Conservation (phyloP, 2,113 vertebrate genomes). For the Naja naja region DNA sequence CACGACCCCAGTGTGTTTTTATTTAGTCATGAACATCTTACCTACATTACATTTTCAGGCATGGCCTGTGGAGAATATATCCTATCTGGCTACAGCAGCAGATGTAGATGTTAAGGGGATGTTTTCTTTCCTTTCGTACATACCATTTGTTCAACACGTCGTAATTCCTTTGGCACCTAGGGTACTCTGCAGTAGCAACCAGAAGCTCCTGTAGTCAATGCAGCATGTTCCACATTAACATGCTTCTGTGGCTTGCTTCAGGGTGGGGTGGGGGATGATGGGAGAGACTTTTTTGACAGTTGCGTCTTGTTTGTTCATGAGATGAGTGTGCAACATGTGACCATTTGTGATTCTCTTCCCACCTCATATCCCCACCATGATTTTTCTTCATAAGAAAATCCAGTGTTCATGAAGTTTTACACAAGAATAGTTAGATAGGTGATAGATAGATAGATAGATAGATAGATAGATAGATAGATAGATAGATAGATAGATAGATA, state of each 20-base stretch:
- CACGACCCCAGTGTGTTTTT: constrained; percentile 53
- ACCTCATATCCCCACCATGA: not conserved
- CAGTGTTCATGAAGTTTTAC: not conserved
- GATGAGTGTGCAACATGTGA: not conserved
- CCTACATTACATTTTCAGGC: constrained; percentile 58
- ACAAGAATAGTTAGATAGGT: not conserved
- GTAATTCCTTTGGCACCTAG: not conserved
- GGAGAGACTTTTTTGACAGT: constrained; percentile 20
- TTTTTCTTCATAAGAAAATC: constrained; percentile 3
- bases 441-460: not conserved
- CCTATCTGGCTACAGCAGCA: constrained; percentile 44
- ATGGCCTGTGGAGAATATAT: constrained; percentile 50
- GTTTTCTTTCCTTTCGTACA: not conserved
- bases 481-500: too few relatives aligned
- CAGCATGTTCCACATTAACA: constrained; percentile 20
- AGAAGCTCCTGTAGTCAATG: constrained; percentile 1
- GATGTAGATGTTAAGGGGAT: constrained; percentile 12
- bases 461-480: too few relatives aligned
- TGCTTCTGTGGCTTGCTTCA: constrained; percentile 20
- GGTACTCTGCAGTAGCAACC: constrained; percentile 6
- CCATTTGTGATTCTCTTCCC: not conserved
- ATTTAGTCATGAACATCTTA: constrained; percentile 63
- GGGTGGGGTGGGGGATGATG: constrained; percentile 3
- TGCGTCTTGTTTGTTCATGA: constrained; percentile 15
- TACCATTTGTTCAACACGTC: constrained; percentile 32